A percentile compares a stretch with the other conserved stretches of the same genome.
These are phyloP conservation scores for Gallinago solitaria DNA, from an alignment of 2,797 vertebrate species.

Conservation along the genomic window DNA sequence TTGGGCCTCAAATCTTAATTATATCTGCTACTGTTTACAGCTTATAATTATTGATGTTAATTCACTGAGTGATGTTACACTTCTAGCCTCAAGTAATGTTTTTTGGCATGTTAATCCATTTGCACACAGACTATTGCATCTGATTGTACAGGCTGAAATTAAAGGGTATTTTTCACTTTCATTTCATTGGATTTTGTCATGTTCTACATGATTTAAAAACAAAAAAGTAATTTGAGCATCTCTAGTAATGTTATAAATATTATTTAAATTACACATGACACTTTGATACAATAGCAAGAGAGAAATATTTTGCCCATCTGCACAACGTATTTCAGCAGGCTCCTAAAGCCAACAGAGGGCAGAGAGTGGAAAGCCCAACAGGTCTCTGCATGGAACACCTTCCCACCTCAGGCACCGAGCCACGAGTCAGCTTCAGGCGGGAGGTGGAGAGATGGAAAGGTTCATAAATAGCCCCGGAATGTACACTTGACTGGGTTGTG, in stretches of 20 bases:
- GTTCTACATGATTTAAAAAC: not conserved
- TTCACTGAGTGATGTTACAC: conserved; percentile 66
- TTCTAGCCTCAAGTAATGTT: conserved; percentile 58
- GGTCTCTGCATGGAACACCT: not conserved
- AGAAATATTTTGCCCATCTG: not conserved
- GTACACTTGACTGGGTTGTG: not conserved
- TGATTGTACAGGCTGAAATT: conserved; percentile 2
- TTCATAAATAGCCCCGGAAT: not conserved
- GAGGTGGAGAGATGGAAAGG: not conserved
- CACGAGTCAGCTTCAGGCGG: not conserved
- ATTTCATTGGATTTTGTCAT: conserved; percentile 11
- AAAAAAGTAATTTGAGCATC: not conserved
- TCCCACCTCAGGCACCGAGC: not conserved
- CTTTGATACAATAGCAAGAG: not conserved
- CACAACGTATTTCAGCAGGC: not conserved
- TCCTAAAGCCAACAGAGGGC: not conserved
- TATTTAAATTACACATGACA: not conserved
- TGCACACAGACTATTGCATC: not conserved
- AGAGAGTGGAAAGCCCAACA: not conserved
- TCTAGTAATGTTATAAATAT: not conserved
- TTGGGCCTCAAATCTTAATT: conserved; percentile 70
- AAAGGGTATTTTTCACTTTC: conserved; percentile 23
- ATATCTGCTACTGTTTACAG: conserved; percentile 70
- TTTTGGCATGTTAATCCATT: conserved; percentile 51
- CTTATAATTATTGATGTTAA: conserved; percentile 73